Evolutionary conservation across 2,888 invertebrate species (phyloP).

Genomic region (Resseliella maxima): DNA sequence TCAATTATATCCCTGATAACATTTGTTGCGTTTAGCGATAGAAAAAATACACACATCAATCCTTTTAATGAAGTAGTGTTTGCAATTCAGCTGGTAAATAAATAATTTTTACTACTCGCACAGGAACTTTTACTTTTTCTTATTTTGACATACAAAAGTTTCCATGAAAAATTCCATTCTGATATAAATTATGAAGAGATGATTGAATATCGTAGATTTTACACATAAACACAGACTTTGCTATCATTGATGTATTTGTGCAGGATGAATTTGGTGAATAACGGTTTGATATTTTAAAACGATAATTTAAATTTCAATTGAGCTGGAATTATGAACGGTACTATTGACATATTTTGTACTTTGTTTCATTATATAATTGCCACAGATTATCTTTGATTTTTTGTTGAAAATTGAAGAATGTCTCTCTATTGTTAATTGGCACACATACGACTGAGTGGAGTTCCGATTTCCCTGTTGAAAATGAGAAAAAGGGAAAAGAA

Average conservation of each 20-base stretch:
- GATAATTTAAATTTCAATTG: neutral
- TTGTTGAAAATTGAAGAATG: neutral
- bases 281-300: neutral
- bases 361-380: neutral
- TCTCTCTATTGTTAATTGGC: neutral
- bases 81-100: neutral
- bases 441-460: neutral
- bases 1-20: neutral
- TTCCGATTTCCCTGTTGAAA: neutral
- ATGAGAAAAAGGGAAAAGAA: neutral
- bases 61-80: neutral
- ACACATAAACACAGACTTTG: too few relatives aligned
- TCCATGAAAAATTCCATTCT: neutral
- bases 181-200: too few relatives aligned
- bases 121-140: neutral
- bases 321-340: neutral
- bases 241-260: neutral
- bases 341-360: conserved; percentile 45
- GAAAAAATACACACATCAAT: neutral
- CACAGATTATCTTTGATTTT: neutral
- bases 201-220: too few relatives aligned
- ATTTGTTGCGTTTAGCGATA: neutral
- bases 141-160: neutral
- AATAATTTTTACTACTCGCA: neutral
- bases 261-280: neutral